Evolutionary conservation across 2,888 invertebrate species (phyloP).

Genomic region (Stenolophus ochropezus): DNA sequence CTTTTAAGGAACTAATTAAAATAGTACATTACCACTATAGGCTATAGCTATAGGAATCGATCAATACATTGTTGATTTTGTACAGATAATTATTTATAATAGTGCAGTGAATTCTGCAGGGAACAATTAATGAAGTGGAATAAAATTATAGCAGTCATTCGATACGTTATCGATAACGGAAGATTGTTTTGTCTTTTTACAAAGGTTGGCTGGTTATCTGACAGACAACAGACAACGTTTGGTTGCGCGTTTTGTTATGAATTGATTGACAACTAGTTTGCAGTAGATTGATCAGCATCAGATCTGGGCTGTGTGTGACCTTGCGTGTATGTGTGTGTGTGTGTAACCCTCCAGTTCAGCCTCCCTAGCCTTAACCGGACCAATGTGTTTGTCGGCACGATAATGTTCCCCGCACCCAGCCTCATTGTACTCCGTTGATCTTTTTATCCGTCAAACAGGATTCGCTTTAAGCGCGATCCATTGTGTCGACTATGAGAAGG

Average conservation of each 20-base stretch:
- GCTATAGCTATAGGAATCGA: slow-evolving; percentile 7
- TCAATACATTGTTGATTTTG: slow-evolving; percentile 14
- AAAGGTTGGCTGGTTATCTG: slow-evolving; percentile 22
- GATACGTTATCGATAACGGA: slow-evolving; percentile 18
- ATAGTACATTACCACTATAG: slow-evolving; percentile 6
- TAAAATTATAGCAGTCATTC: slow-evolving; percentile 1
- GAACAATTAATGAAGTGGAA: neutral
- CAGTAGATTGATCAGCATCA: slow-evolving; percentile 34
- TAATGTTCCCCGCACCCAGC: slow-evolving; percentile 34
- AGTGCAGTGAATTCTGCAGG: neutral
- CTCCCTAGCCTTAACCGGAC: slow-evolving; percentile 4
- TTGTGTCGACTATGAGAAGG: slow-evolving; percentile 51
- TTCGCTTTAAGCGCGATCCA: slow-evolving; percentile 53
- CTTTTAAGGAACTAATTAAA: slow-evolving; percentile 34
- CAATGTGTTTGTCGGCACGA: slow-evolving; percentile 51
- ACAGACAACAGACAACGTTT: slow-evolving; percentile 20
- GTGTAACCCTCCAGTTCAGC: neutral
- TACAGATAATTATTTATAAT: slow-evolving; percentile 17
- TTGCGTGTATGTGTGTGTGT: neutral
- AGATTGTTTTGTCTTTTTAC: slow-evolving; percentile 29
- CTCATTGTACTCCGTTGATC: slow-evolving; percentile 53
- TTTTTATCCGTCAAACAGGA: slow-evolving; percentile 57
- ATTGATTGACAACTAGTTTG: slow-evolving; percentile 49
- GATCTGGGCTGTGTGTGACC: slow-evolving; percentile 1
- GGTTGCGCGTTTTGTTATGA: slow-evolving; percentile 47